Evolutionary conservation across 2,113 vertebrate genomes (phyloP), one percentile per base, ranked within the genome.

Genomic region (Eubucco bourcierii): DNA sequence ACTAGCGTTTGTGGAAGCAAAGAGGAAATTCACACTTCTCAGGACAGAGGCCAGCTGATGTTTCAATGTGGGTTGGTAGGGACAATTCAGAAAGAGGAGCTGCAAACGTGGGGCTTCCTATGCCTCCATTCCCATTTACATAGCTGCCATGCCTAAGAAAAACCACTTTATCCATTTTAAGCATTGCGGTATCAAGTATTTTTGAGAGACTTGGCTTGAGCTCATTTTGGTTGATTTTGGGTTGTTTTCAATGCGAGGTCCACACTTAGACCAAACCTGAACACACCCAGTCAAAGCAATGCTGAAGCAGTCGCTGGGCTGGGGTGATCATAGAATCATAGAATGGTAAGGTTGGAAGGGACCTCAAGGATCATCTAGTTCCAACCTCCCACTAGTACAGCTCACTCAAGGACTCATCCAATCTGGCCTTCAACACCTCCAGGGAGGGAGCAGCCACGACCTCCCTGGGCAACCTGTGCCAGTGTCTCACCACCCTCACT

Each of bases 1-100:
- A 33, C 83, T 77, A 61, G 47, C 1, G 1, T 55, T 84, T 80
- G 75, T 84, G 50, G 76, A 70, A 63, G 34, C 0, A 2, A 92
- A 63, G 46, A 53, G 58, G 61, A 79, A 92, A 95, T 84, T 84
- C 80, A 63, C 67, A 20, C 84, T 73, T 82, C 83, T 90, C 39
- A 41, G 70, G 31, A 86, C 44, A 72, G 41, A n/a, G 50, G 46
- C 72, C 70, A 88, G 71, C 6, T 2, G 4, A 84, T 70, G 64
- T 46, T 72, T 44, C n/a, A 15, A 8, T 0, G 0, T 17, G 27
- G 67, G 24, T 84, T 17, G 1, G 39, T 46, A 46, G 60, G 77
- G 55, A 34, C 28, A 73, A 74, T 29, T 76, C 75, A 80, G 24
- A 56, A 27, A 65, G 71, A 84, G 71, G 21, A 70, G 29, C 19